Conservation (phyloP, 2,113 vertebrate genomes). For the Pteronura brasiliensis region DNA sequence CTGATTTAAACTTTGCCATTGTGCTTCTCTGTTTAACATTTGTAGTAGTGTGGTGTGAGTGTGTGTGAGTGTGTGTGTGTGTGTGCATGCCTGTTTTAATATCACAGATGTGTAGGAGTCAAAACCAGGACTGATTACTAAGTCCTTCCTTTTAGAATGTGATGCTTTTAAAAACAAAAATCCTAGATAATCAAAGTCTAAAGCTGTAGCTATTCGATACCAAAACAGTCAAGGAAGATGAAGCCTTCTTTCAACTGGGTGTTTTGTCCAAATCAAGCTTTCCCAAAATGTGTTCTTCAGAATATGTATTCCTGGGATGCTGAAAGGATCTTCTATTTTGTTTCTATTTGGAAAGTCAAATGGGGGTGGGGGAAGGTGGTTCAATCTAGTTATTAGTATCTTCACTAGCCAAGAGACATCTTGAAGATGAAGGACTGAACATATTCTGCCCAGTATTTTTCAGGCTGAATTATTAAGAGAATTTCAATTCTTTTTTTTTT, state of each 20-base stretch:
- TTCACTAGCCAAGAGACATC: neutral
- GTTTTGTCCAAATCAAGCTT: conserved; percentile 4
- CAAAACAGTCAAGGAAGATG: neutral
- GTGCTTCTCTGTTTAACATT: neutral
- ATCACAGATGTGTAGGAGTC: neutral
- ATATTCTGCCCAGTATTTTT: neutral
- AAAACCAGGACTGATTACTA: neutral
- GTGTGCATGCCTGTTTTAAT: neutral
- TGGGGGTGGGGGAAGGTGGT: neutral
- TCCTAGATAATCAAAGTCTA: neutral
- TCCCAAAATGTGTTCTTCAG: neutral
- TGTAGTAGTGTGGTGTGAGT: neutral
- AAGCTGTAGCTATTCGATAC: neutral
- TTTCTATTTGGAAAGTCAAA: conserved; percentile 14
- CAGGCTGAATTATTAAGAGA: neutral
- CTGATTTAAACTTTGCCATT: conserved; percentile 7
- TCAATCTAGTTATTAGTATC: neutral
- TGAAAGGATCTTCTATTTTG: neutral
- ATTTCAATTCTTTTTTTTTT: too few relatives aligned
- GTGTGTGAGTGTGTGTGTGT: neutral
- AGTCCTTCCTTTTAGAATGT: neutral
- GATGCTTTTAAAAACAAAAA: neutral
- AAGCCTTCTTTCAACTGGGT: neutral
- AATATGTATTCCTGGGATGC: neutral
- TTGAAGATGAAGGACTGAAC: neutral